A percentile compares a stretch with the other conserved stretches of the same genome.
Evolutionary conservation across 2,888 invertebrate species (phyloP).

Genomic region (Trichopria drosophilae): DNA sequence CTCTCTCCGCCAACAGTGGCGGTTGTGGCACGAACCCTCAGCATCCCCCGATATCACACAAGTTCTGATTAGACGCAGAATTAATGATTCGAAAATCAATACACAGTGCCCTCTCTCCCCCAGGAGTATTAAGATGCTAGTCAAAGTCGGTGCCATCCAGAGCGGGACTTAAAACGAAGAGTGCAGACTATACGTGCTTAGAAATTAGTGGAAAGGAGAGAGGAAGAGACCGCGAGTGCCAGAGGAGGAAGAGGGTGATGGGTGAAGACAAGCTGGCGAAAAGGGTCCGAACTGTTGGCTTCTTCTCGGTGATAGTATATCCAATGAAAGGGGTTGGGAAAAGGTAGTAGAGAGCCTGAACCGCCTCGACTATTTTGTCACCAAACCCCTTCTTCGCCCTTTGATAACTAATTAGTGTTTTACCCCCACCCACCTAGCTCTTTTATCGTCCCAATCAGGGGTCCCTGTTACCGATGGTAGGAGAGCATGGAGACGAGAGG

Average conservation of each 20-base stretch:
- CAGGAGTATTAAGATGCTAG: slow-evolving; percentile 32
- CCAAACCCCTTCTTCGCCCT: slow-evolving; percentile 60
- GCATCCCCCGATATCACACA: slow-evolving; percentile 43
- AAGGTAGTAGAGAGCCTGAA: neutral
- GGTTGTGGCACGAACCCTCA: slow-evolving; percentile 37
- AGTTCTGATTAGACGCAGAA: slow-evolving; percentile 57
- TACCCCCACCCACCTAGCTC: slow-evolving; percentile 54
- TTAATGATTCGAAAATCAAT: slow-evolving; percentile 60
- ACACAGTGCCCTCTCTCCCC: slow-evolving; percentile 38
- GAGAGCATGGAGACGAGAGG: slow-evolving; percentile 23
- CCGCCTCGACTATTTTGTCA: slow-evolving; percentile 52
- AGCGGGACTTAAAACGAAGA: neutral
- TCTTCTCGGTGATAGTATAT: slow-evolving; percentile 36
- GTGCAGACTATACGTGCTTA: neutral
- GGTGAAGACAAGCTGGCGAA: slow-evolving; percentile 19
- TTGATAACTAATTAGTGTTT: slow-evolving; percentile 67
- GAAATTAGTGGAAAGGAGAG: slow-evolving; percentile 3
- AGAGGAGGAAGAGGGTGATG: slow-evolving; percentile 8
- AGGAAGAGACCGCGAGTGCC: slow-evolving; percentile 12
- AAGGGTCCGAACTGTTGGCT: slow-evolving; percentile 31
- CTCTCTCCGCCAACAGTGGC: slow-evolving; percentile 19
- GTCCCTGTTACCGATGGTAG: slow-evolving; percentile 42
- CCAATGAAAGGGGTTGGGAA: slow-evolving; percentile 21
- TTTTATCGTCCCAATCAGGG: slow-evolving; percentile 56
- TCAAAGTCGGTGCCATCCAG: neutral